Evolutionary conservation across 2,888 invertebrate species (phyloP), one percentile per base, ranked within the genome.

Genomic region (Dasysyrphus albostriatus): DNA sequence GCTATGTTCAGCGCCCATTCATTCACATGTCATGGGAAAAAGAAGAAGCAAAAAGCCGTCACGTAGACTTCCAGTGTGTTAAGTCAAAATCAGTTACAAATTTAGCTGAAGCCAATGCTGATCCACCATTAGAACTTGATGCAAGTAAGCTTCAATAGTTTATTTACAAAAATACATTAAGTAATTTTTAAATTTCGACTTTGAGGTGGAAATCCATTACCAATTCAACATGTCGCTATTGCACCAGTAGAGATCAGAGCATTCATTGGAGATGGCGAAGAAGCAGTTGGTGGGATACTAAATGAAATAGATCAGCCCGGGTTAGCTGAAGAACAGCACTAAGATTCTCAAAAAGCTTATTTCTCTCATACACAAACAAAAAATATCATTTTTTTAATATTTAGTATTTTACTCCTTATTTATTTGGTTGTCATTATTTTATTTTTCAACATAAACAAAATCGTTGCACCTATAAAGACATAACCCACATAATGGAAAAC

Each of bases 21-120:
- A 97, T 99, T 73, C 98, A 99, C 91, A 93, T 93, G 93, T 93
- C 93, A 0, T 99, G 99, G 99, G 99, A 99, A 92, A 99, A 99
- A 90, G 99, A 99, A 91, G 99, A 99, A 91, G 99, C 99, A 0
- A 98, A 99, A 91, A 98, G 98, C 91, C 95, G 99, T 0, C 99
- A 99, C 91, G 99, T 99, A 0, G 99, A 99, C 93, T 99, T 99
- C 91, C 98, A 99, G 93, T 99, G 99, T 92, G 98, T 99, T 75
- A 99, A 98, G 93, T 98, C 98, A 4, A 99, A 99, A 91, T 98
- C 98, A 0, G 98, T 99, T 37, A 99, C 98, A 10, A 99, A 99
- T 93, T 93, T 99, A 87, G 98, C 98, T 0, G 98, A 98, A 90
- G 98, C 98, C 0, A 97, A 98, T 0, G 98, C 98, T 0, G 98